Conservation (phyloP, 2,797 vertebrate genomes). For the Alouatta caraya region DNA sequence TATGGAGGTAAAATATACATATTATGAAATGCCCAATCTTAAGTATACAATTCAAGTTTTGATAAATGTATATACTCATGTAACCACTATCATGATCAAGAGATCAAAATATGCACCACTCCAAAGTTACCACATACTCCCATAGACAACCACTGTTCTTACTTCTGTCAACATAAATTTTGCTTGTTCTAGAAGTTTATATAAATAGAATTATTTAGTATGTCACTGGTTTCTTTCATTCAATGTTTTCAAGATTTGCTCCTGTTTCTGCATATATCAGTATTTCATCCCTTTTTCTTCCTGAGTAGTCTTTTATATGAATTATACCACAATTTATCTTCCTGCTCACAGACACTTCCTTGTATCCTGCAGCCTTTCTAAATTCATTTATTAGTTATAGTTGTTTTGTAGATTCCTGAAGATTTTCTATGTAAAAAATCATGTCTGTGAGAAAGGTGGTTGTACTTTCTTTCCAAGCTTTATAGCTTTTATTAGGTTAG, state of each 20-base stretch:
- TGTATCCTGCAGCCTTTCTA: neutral
- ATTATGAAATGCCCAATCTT: neutral
- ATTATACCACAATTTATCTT: neutral
- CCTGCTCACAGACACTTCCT: neutral
- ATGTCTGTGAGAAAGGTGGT: neutral
- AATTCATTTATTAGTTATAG: constrained; percentile 12
- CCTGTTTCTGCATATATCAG: neutral
- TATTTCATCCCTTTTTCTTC: neutral
- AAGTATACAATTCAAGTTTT: neutral
- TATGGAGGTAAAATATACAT: constrained; percentile 2
- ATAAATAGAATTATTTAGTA: neutral
- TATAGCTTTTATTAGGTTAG: neutral
- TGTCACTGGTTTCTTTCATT: constrained; percentile 6
- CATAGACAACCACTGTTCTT: neutral
- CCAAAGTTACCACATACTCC: neutral
- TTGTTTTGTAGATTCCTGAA: neutral
- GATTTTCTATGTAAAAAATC: neutral
- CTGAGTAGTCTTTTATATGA: neutral
- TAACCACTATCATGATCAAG: neutral
- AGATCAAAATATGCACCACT: neutral
- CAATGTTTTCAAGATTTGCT: neutral
- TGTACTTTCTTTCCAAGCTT: neutral
- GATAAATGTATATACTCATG: neutral
- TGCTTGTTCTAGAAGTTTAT: neutral
- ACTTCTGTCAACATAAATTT: neutral